These are phyloP conservation scores for Chiloscyllium plagiosum DNA, from an alignment of 2,113 vertebrate genomes.

Conservation along the genomic window DNA sequence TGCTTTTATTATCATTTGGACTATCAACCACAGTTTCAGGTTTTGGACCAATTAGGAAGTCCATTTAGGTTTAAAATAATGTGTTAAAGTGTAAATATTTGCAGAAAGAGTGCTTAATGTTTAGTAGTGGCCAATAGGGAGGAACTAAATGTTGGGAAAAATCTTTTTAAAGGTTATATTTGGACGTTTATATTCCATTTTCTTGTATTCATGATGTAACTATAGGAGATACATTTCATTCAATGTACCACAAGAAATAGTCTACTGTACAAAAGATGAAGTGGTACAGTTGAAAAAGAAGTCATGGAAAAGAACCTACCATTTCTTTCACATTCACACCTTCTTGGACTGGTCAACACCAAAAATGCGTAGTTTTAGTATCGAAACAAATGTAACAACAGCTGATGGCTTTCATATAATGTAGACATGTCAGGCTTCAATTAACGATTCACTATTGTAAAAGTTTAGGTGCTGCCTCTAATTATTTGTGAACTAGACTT, in stretches of 20 bases:
- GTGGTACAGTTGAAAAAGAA: background rate
- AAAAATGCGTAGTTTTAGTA: no score
- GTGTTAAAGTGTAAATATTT: background rate
- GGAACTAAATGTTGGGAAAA: background rate
- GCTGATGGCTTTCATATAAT: slow-evolving; percentile 42
- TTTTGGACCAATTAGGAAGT: background rate
- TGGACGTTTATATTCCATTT: background rate
- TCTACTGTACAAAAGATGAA: slow-evolving; percentile 2
- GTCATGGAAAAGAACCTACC: background rate
- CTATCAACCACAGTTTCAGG: background rate
- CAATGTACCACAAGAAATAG: background rate
- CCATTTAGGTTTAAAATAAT: background rate
- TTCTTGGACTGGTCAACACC: background rate
- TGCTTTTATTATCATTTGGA: background rate
- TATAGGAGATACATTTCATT: background rate
- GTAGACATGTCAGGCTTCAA: slow-evolving; percentile 53
- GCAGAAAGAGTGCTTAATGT: background rate
- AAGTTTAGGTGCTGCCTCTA: slow-evolving; percentile 56
- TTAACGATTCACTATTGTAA: slow-evolving; percentile 57
- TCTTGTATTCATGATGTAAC: background rate
- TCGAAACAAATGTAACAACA: background rate
- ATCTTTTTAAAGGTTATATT: background rate
- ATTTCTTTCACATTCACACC: background rate
- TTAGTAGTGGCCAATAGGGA: background rate
- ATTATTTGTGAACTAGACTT: slow-evolving; percentile 58